These are phyloP conservation scores for Melipona bicolor DNA, from an alignment of 2,888 invertebrate genomes.

Conservation along the genomic window DNA sequence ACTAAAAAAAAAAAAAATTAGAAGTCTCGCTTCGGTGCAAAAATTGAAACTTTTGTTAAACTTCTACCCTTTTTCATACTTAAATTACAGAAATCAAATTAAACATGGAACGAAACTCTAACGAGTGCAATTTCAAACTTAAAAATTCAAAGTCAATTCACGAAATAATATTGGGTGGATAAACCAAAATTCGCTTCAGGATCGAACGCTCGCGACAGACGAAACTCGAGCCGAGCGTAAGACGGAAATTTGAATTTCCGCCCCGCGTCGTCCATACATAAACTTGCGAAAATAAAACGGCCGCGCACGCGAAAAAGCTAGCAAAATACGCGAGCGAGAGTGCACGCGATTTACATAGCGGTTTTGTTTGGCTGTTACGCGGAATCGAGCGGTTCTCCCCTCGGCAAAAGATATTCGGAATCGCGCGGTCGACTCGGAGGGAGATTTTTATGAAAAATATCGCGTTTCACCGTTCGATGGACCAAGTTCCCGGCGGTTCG, in stretches of 20 bases:
- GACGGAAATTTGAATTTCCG: constrained; percentile 14
- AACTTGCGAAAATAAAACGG: constrained; percentile 37
- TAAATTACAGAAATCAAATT: no score
- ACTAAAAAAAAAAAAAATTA: neutral
- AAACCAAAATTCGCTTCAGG: neutral
- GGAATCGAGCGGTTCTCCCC: constrained; percentile 6
- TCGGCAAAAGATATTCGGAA: constrained; percentile 37
- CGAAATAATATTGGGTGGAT: constrained; percentile 2
- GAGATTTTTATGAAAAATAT: constrained; percentile 36
- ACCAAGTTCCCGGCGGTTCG: constrained; percentile 4
- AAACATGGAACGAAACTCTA: no score
- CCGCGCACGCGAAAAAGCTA: constrained; percentile 15
- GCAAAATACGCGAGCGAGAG: constrained; percentile 27
- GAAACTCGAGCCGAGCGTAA: neutral
- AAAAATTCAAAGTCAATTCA: neutral
- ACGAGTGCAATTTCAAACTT: no score
- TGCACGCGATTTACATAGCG: constrained; percentile 37
- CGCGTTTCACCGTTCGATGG: constrained; percentile 21
- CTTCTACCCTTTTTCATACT: no score
- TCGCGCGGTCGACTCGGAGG: neutral
- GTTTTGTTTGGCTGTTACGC: constrained; percentile 35
- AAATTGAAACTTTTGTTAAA: no score
- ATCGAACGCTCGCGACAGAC: neutral
- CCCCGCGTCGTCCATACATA: neutral
- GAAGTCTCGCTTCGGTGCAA: neutral